Conservation (phyloP, 2,113 vertebrate species). For the Acrocephalus kingi region DNA sequence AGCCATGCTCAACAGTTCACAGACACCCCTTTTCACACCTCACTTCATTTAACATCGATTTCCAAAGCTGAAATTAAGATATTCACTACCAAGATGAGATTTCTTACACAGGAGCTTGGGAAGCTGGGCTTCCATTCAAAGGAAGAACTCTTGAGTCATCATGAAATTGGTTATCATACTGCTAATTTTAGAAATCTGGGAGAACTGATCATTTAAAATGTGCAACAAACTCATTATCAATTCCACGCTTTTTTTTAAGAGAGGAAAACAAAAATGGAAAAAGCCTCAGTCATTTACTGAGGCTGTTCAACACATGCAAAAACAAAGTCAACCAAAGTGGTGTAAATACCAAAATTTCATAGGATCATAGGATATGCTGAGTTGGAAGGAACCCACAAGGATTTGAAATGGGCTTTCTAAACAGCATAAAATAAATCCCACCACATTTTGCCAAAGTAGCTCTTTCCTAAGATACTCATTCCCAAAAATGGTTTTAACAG, state of each 20-base stretch:
- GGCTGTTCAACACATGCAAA: background rate
- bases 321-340: background rate
- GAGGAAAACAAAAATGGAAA: background rate
- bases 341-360: background rate
- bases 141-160: slow-evolving; percentile 13
- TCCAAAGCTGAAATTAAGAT: background rate
- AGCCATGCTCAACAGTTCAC: background rate
- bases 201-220: background rate
- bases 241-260: background rate
- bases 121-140: slow-evolving; percentile 18
- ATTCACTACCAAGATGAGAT: background rate
- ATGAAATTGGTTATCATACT: background rate
- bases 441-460: background rate
- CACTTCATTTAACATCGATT: background rate
- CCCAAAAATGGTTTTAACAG: background rate
- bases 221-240: background rate
- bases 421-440: background rate
- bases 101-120: background rate
- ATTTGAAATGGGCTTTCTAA: background rate
- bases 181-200: slow-evolving; percentile 4
- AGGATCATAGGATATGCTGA: background rate
- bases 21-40: background rate
- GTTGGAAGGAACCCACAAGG: background rate
- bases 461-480: background rate
- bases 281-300: background rate